Evolutionary conservation across 2,888 invertebrate genomes (phyloP), one percentile per base, ranked within the genome.

Genomic region (Alloscopus bannaensis): DNA sequence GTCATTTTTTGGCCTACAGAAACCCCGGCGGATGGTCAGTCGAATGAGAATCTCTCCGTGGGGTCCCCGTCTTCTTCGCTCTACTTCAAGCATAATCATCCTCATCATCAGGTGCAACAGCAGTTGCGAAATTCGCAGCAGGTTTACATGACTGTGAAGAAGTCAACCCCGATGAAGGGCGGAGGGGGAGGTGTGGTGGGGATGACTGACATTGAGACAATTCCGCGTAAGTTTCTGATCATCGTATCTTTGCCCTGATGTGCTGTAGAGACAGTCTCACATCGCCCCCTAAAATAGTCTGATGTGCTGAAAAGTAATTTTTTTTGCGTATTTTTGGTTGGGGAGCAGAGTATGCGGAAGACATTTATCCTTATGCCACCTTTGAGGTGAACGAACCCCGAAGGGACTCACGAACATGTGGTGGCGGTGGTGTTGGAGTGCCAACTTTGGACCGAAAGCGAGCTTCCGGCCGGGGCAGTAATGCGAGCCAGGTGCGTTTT

Each of bases 291-390:
- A 47, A 4, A n/a, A 47, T 47, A 18, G 8, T 11, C 20, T 8
- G 4, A 13, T 42, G 60, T 13, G 40, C 36, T 6, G 36, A 36
- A 6, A 36, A 36, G 8, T 36, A 6, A 36, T 36, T 36, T 36
- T 8, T 47, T n/a, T 47, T 47, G n/a, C 3, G n/a, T 3, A 13
- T 47, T 47, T 13, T 47, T 47, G 36, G 36, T 36, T 47, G 47
- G 47, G 47, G 36, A 36, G 29, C 83, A 87, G 91, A 91, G 88
- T 91, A 90, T 87, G 90, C 91, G 55, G 91, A 91, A 88, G 91
- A 91, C 86, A 91, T 91, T 87, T 91, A 91, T 88, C 91, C 91
- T 66, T 91, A 91, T 87, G 91, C 91, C 69, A 91, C 91, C 82
- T 91, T 91, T 88, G 90, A 91, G 87, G 88, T 91, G 85, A 83